Evolutionary conservation across 2,888 invertebrate genomes (phyloP), one percentile per base, ranked within the genome.

Genomic region (Folsomia manolachei): DNA sequence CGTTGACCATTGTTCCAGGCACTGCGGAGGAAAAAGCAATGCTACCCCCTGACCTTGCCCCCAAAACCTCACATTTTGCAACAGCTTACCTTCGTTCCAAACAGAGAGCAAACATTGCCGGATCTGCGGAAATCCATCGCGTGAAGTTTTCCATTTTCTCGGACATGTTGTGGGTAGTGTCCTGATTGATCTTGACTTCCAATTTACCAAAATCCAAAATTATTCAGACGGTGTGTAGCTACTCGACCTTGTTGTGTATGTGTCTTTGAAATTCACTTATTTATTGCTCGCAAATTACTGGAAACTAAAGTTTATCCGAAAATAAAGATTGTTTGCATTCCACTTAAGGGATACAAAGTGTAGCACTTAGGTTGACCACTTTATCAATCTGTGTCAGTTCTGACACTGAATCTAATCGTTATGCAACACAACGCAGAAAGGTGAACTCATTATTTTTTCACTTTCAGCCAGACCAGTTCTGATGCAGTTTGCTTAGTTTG

Each of bases 61-160:
- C n/a, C n/a, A 56, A 56, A 21, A 69, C 68, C n/a, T 66, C 51
- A 67, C 69, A 72, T 69, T 67, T 39, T 68, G 70, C 51, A 4
- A 72, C 11, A 18, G 75, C 76, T 78, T 69, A 78, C 78, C 78
- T 79, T 70, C 78, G 76, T 27, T 79, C 78, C 72, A 78, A 53
- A 25, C 76, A 76, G 2, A 77, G 52, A 63, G 75, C 78, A 27
- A 79, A 73, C 39, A 76, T 70, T 1, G 75, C 78, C 9, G 75
- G 74, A 23, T 76, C 76, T 24, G 76, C 69, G 4, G 75, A 26
- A 24, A 80, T 66, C 78, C 78, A 80, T 53, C 74, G 75, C 0
- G 76, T 75, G 64, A 80, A 70, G 53, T 80, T 80, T 68, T 78
- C 77, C 27, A 80, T 78, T 60, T 77, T 78, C 56, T 77, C 76